Conservation (phyloP, 2,888 invertebrate species). For the Minunthozetes semirufus region DNA sequence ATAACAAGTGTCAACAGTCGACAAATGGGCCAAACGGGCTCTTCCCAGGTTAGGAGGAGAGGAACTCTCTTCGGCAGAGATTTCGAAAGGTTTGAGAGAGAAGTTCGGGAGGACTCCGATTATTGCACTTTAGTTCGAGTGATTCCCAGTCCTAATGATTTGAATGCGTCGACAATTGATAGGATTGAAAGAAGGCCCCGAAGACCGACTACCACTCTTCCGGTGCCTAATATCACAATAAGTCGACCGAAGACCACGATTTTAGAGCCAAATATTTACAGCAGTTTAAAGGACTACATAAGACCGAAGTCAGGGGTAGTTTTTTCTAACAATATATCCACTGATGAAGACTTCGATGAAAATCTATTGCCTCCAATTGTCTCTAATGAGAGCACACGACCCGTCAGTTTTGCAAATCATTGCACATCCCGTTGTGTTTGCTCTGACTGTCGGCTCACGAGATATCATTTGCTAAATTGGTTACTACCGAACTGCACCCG, state of each 20-base stretch:
- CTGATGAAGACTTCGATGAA: not conserved
- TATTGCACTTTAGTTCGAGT: not conserved
- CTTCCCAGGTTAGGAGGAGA: not conserved
- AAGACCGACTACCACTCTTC: no score
- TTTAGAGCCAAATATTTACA: slow-evolving; percentile 6
- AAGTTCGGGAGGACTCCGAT: not conserved
- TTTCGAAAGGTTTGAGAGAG: not conserved
- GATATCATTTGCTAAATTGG: slow-evolving; percentile 32
- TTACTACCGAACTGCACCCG: slow-evolving; percentile 34
- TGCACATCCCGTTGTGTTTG: slow-evolving; percentile 21
- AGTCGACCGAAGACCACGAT: not conserved
- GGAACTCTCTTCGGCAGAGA: not conserved
- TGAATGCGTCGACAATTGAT: no score
- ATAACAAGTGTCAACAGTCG: no score
- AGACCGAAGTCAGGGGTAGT: not conserved
- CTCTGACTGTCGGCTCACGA: slow-evolving; percentile 11
- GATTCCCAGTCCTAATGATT: not conserved
- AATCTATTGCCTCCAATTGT: no score
- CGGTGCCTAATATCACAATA: no score
- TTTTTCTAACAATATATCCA: not conserved
- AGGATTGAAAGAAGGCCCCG: no score
- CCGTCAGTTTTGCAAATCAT: slow-evolving; percentile 7
- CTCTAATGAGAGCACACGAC: no score
- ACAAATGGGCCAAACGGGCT: not conserved
- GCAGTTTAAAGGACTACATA: not conserved